These are phyloP conservation scores for Zaprionus taronus DNA, from an alignment of 1,140 invertebrate genomes.

Conservation along the genomic window DNA sequence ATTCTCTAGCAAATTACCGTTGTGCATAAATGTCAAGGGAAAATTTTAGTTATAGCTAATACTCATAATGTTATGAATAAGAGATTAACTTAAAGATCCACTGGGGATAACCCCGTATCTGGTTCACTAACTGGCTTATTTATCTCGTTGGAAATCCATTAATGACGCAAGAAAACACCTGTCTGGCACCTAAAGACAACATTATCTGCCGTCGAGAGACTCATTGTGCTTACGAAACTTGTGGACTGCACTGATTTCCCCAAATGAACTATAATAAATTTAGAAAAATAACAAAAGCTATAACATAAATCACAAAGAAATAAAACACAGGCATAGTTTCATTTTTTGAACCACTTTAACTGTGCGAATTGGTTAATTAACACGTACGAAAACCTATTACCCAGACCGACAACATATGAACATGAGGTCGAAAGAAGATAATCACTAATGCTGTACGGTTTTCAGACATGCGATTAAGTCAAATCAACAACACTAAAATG, in stretches of 20 bases:
- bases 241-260: background rate
- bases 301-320: constrained; percentile 53
- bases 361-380: constrained; percentile 73
- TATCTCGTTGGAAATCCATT: constrained; percentile 18
- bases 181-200: background rate
- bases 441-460: background rate
- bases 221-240: constrained; percentile 35
- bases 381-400: constrained; percentile 47
- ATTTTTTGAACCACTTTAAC: constrained; percentile 13
- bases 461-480: background rate
- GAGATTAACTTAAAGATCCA: background rate
- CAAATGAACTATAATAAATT: constrained; percentile 6
- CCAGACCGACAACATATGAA: background rate
- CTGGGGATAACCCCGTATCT: background rate
- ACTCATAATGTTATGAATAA: background rate
- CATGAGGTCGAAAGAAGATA: background rate
- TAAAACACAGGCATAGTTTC: constrained; percentile 35
- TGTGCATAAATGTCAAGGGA: constrained; percentile 52
- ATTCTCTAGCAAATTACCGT: constrained; percentile 18
- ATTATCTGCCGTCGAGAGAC: constrained; percentile 3
- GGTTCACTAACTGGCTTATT: background rate
- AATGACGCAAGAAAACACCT: constrained; percentile 19
- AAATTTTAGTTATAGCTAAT: background rate
- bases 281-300: constrained; percentile 31
- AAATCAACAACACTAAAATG: background rate